phyloP scores from a whole-genome alignment of 2,888 invertebrate species.

The Ariolimax columbianus region DNA sequence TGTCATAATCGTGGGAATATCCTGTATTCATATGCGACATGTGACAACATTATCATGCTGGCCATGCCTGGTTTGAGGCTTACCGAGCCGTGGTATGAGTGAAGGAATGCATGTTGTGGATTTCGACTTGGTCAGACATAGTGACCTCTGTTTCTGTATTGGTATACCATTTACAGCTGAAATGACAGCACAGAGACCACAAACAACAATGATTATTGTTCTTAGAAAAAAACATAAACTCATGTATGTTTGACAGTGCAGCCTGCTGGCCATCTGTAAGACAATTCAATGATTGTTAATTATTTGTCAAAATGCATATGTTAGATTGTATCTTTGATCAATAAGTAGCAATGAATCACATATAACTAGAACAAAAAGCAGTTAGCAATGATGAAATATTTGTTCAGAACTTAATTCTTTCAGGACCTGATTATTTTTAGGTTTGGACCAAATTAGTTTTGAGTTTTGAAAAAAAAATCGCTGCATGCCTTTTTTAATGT shows the following conservation, averaged over 20 bases:
- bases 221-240: neutral
- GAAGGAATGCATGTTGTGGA: conserved; percentile 62
- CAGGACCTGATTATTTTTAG: too few relatives aligned
- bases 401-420: too few relatives aligned
- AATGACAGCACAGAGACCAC: conserved; percentile 3
- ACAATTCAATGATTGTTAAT: neutral
- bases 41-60: conserved; percentile 22
- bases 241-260: neutral
- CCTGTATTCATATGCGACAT: neutral
- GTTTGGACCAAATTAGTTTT: too few relatives aligned
- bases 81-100: conserved; percentile 64
- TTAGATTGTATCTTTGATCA: neutral
- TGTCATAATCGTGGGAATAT: too few relatives aligned
- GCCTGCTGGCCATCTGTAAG: neutral
- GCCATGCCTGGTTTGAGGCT: conserved; percentile 38
- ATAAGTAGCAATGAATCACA: neutral
- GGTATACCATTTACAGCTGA: conserved; percentile 31
- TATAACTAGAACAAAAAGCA: neutral
- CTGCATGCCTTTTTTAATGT: too few relatives aligned
- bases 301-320: neutral
- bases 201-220: neutral
- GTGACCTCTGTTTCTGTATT: conserved; percentile 3
- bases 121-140: conserved; percentile 61
- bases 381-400: neutral
- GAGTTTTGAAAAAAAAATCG: too few relatives aligned